A percentile compares a stretch with the other conserved stretches of the same genome.
Conservation (phyloP, 2,888 invertebrate genomes). For the Tethea ocularis region DNA sequence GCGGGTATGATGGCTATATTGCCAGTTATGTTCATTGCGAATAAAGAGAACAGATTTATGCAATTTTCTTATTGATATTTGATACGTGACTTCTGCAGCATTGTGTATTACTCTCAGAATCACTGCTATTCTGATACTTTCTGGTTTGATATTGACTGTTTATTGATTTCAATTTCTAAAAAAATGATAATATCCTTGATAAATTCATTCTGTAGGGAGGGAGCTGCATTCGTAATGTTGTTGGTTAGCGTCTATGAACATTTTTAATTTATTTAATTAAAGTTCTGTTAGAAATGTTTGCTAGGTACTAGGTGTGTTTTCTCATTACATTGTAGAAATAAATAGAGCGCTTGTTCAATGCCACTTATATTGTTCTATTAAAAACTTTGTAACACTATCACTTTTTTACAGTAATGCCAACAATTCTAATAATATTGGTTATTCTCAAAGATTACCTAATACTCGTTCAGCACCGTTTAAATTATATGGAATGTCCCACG, state of each 20-base stretch:
- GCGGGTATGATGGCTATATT: slow-evolving; percentile 49
- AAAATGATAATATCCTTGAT: slow-evolving; percentile 6
- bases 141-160: slow-evolving; percentile 23
- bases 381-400: neutral
- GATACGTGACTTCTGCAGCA: slow-evolving; percentile 24
- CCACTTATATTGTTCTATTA: neutral
- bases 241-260: neutral
- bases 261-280: slow-evolving; percentile 5
- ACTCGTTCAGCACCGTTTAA: slow-evolving; percentile 24
- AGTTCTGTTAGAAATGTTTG: slow-evolving; percentile 1
- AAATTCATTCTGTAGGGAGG: neutral
- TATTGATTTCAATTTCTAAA: slow-evolving; percentile 25
- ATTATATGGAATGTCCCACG: slow-evolving; percentile 40
- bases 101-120: slow-evolving; percentile 12
- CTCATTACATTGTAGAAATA: neutral
- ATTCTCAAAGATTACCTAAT: slow-evolving; percentile 16
- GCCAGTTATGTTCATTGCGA: slow-evolving; percentile 28
- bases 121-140: slow-evolving; percentile 21
- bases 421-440: slow-evolving; percentile 12
- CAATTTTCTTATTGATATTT: slow-evolving; percentile 18
- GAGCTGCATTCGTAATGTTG: neutral
- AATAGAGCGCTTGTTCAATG: neutral
- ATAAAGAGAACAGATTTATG: slow-evolving; percentile 43
- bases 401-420: slow-evolving; percentile 4
- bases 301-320: neutral